Evolutionary conservation across 2,888 invertebrate genomes (phyloP), one percentile per base, ranked within the genome.

Genomic region (Oscheius myriophilus): DNA sequence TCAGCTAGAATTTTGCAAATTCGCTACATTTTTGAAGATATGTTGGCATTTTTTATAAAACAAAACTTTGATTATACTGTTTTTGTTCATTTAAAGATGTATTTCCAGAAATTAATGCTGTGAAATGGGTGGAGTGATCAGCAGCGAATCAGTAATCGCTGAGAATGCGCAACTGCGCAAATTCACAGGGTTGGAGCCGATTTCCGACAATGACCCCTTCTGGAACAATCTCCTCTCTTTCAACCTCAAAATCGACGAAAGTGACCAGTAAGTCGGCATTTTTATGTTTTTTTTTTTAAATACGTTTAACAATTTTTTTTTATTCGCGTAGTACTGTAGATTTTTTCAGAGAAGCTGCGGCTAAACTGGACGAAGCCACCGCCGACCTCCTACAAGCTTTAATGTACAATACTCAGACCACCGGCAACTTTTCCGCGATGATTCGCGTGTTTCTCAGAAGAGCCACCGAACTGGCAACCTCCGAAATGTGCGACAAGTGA

Each of bases 181-280:
- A 53, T 54, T 84, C 46, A 67, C 76, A 25, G 81, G 81, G 0
- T 90, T 90, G 45, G 92, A 94, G 76, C 89, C 91, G 45, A 92
- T 98, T 80, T 90, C 92, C 6, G 90, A 92, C 9, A 93, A 94
- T 87, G 93, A 95, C 87, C 92, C 92, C 0, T 96, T 94, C 87
- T 98, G 97, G 97, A 94, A 94, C 87, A 91, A 92, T 78, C 91
- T 98, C 76, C 89, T 98, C 45, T 92, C 95, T 0, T 98, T 95
- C 86, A 93, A 84, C 66, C 75, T 84, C 51, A 79, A 85, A 55
- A 71, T 86, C 63, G 84, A 85, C 26, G 81, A 84, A 25, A 68
- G 67, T 7, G 77, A 82, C 42, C 73, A 74, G 86, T 86, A 46
- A 62, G 78, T 67, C n/a, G n/a, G n/a, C n/a, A n/a, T 52, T 51